A percentile compares a stretch with the other conserved stretches of the same genome.
phyloP scores from a whole-genome alignment of 2,888 invertebrate genomes.

The Xestia rhomboidea region DNA sequence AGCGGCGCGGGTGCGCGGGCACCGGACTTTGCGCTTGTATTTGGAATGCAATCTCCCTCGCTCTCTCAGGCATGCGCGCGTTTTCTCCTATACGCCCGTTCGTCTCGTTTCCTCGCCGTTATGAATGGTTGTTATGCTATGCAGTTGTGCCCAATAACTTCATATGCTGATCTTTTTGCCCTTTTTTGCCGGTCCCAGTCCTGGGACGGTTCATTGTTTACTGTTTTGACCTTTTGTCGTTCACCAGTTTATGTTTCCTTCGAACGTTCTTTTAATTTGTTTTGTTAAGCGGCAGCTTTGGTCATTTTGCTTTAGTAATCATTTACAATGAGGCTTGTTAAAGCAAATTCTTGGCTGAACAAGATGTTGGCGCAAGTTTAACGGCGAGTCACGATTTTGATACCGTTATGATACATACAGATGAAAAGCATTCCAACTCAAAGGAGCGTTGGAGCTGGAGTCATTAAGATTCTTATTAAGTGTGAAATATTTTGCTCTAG shows the following conservation, averaged over 20 bases:
- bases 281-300: conserved; percentile 32
- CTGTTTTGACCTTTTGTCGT: conserved; percentile 68
- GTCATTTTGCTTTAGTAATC: conserved; percentile 47
- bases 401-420: conserved; percentile 74
- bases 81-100: conserved; percentile 79
- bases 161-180: conserved; percentile 69
- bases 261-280: conserved; percentile 36
- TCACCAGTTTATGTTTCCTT: conserved; percentile 52
- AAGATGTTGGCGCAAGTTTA: conserved; percentile 71
- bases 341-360: conserved; percentile 60
- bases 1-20: conserved; percentile 70
- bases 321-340: conserved; percentile 54
- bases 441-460: conserved; percentile 44
- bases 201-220: conserved; percentile 72
- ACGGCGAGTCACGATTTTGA: conserved; percentile 72
- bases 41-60: conserved; percentile 89
- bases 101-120: conserved; percentile 83
- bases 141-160: conserved; percentile 80
- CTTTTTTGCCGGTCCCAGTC: conserved; percentile 73
- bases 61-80: conserved; percentile 84
- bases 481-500: conserved; percentile 38
- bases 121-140: conserved; percentile 85
- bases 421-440: conserved; percentile 63
- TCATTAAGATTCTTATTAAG: conserved; percentile 40
- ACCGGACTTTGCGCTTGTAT: conserved; percentile 72